Evolutionary conservation across 2,113 vertebrate genomes (phyloP).

Genomic region (Micronycteris hirsuta): DNA sequence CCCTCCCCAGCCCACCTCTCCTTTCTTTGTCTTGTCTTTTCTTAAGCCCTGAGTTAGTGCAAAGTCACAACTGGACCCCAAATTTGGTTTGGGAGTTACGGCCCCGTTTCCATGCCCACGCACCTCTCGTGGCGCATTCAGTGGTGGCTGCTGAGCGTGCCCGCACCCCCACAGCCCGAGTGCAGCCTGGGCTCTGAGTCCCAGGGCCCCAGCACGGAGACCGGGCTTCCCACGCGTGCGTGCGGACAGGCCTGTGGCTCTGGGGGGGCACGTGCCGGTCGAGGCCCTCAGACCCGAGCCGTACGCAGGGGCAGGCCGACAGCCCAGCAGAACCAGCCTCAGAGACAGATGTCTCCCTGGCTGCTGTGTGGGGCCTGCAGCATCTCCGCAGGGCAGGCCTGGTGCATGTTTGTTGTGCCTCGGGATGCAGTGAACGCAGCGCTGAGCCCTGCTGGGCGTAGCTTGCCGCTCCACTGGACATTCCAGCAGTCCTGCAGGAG

Average conservation of each 20-base stretch:
- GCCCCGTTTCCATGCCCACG: not conserved
- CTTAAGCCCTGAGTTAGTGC: not conserved
- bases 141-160: not conserved
- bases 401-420: rapidly evolving
- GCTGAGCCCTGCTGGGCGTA: not conserved
- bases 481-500: not conserved
- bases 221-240: not conserved
- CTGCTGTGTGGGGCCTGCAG: not conserved
- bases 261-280: not conserved
- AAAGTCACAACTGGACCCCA: not conserved
- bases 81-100: not conserved
- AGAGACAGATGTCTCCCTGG: not conserved
- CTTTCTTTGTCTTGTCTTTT: not conserved
- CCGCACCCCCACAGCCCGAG: not conserved
- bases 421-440: not conserved
- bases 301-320: not conserved
- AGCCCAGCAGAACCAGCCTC: not conserved
- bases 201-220: not conserved
- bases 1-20: not conserved
- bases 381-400: not conserved
- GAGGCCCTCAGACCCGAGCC: rapidly evolving
- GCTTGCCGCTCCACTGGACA: not conserved
- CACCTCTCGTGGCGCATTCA: not conserved
- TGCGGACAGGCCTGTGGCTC: not conserved
- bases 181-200: not conserved